Evolutionary conservation across 2,888 invertebrate genomes (phyloP), one percentile per base, ranked within the genome.

Genomic region (Bellardia bayeri): DNA sequence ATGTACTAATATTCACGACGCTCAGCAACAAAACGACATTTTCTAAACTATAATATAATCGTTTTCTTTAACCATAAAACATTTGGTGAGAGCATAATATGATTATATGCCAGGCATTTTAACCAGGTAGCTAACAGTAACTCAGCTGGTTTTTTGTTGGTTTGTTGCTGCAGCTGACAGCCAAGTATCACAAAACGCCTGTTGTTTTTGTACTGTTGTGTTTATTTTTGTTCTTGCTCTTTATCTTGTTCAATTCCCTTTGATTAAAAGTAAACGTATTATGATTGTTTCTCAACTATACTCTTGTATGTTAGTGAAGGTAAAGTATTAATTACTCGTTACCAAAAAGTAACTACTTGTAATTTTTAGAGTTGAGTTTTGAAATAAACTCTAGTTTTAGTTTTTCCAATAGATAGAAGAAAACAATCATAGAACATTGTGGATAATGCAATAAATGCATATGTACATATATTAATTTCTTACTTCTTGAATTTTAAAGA

Each of bases 31-130:
- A 58, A 45, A 37, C 45, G 56, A 37, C 45, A 64, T 72, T 81
- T 79, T 69, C 61, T 79, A 33, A 61, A 69, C 37, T 37, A 71
- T 58, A 78, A n/a, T 63, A 40, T 64, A 66, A 33, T 37, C 8
- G 13, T 49, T 7, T 71, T 71, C 51, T n/a, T 54, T 30, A 72
- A 81, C 81, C 51, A 81, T 81, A 80, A 61, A 54, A 80, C 64
- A 64, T 71, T 81, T 72, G 54, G 40, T 45, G 51, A 71, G 33
- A 81, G 72, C 81, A 81, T 81, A 81, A 33, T 81, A 81, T 81
- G 81, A 64, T 82, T 75, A 16, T 40, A 42, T 66, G 33, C 23
- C 64, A 13, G 23, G 11, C n/a, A 56, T 72, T 42, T 13, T 14
- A 9, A 16, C 33, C 2, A 37, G 42, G 64, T 72, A n/a, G 49